Base-by-base conservation (phyloP, 2,888 invertebrate species). In the Lomographa bimaculata region DNA sequence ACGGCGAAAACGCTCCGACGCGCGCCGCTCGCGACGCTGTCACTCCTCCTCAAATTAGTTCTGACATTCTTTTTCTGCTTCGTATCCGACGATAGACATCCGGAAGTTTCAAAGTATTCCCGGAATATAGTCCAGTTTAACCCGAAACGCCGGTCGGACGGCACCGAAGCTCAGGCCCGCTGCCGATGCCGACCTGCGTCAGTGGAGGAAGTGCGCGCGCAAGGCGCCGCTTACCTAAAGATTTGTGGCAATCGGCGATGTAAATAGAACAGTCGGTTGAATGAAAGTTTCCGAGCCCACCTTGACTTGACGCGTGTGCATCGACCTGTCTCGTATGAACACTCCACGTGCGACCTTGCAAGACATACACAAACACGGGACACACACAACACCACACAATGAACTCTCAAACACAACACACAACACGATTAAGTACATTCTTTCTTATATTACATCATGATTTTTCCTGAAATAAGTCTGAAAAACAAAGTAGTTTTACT, bases 231-330 rank as follows among this genome's bases (percentile, higher is more conserved):
- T 77, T 70, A 57, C 65, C 71, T 61, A 58, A 65, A 60, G 47
- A 78, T 75, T 73, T 77, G 76, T 79, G 75, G 67, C 67, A 57
- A 66, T 70, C 61, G 62, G 39, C 61, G 80, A 74, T 83, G 75
- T 76, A 86, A 86, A 86, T 86, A 86, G 80, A 83, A 79, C 78
- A 66, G 71, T 68, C 73, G 69, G 63, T 78, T 85, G 84, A 86
- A 86, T 85, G 86, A 85, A 80, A 76, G 74, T 79, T 79, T 77
- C 75, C 75, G 78, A 64, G 70, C 64, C 79, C 75, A 83, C 82
- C 84, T 82, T 82, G 82, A 78, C 84, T 82, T 82, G 80, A 75
- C 68, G 63, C 61, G 68, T 84, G 86, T 83, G 83, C 84, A 82
- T 78, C 86, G 83, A 82, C 85, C 84, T 76, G 77, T 73, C 73